phyloP scores from a whole-genome alignment of 2,888 invertebrate genomes.

The Caenorhabditis zanzibari region DNA sequence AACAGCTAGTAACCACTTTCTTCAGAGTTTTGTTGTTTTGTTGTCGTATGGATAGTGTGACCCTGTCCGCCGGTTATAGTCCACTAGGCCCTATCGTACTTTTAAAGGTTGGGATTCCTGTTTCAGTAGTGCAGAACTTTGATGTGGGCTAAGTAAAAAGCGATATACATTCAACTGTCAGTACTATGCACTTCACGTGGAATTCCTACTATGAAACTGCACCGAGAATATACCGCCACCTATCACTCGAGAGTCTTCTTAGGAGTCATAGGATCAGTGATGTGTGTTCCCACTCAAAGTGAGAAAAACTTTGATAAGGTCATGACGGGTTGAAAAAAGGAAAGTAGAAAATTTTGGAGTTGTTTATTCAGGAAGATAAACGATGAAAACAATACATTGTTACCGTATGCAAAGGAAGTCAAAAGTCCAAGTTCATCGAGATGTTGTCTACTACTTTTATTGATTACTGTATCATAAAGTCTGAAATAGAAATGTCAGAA shows the following conservation, averaged over 20 bases:
- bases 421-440: not conserved
- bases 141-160: not conserved
- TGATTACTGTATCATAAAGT: too few relatives aligned
- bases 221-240: constrained; percentile 15
- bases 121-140: not conserved
- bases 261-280: constrained; percentile 51
- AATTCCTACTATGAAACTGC: constrained; percentile 15
- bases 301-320: constrained; percentile 32
- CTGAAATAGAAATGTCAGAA: not conserved
- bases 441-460: too few relatives aligned
- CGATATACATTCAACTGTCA: too few relatives aligned
- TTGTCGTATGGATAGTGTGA: constrained; percentile 10
- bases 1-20: constrained; percentile 35
- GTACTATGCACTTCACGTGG: constrained; percentile 36
- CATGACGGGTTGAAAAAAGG: not conserved
- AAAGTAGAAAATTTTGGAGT: not conserved
- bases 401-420: too few relatives aligned
- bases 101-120: constrained; percentile 20
- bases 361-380: constrained; percentile 1
- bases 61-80: constrained; percentile 22
- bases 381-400: not conserved
- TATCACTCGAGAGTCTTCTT: constrained; percentile 5
- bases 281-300: constrained; percentile 38
- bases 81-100: constrained; percentile 14
- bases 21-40: constrained; percentile 18